Conservation (phyloP, 1,140 invertebrate species). For the Neotoxoptera formosana region DNA sequence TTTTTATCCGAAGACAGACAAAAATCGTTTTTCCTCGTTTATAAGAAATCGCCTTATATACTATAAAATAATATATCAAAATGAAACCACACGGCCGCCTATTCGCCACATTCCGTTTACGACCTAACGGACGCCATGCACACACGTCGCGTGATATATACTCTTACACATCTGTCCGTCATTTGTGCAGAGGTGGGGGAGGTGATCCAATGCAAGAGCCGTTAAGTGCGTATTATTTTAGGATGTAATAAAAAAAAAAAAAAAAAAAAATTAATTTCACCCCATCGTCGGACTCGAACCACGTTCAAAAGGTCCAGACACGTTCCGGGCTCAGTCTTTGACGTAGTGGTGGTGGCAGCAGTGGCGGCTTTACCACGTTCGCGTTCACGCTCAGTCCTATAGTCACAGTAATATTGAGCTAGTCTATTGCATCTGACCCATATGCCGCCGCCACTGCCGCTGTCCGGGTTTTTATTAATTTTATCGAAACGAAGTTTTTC, state of each 20-base stretch:
- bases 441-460: not conserved
- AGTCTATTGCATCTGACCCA: not conserved
- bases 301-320: constrained; percentile 45
- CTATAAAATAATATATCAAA: not conserved
- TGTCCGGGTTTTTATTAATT: constrained; percentile 53
- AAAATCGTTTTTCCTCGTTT: too few species aligned
- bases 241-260: constrained; percentile 28
- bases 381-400: not conserved
- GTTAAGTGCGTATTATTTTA: constrained; percentile 44
- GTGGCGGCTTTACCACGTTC: too few species aligned
- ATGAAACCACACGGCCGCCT: not conserved
- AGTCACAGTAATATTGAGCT: constrained; percentile 22
- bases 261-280: constrained; percentile 27
- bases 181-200: not conserved
- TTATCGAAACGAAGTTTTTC: constrained; percentile 49
- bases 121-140: not conserved
- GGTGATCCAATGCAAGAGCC: not conserved
- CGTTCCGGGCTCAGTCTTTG: not conserved
- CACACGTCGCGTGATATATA: not conserved
- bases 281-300: not conserved
- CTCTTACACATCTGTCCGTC: not conserved
- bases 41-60: too few species aligned
- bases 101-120: not conserved
- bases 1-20: too few species aligned
- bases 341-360: not conserved